Evolutionary conservation across 2,113 vertebrate species (phyloP), one percentile per base, ranked within the genome.

Genomic region (Clarias magur): DNA sequence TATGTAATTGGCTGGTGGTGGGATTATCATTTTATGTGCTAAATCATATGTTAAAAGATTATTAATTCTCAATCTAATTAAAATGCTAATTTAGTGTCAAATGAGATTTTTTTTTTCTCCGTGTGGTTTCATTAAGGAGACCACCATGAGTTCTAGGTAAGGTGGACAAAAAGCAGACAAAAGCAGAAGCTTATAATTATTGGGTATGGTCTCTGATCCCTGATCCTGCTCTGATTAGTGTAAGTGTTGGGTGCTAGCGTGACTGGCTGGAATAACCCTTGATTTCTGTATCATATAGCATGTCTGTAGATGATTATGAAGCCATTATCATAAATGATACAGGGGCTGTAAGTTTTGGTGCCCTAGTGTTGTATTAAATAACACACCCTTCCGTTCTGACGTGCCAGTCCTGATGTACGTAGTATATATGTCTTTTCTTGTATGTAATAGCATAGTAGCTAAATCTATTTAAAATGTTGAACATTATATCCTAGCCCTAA

Each of bases 21-120:
- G 91, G 91, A 94, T 93, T 94, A 95, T 91, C 90, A 93, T 93
- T 92, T 91, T 92, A 73, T 85, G 89, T 89, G 87, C 88, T 90
- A 78, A 90, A 84, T 88, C 93, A 92, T 94, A 93, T 92, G 92
- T 87, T 89, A 80, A 89, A 85, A 86, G 90, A 94, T 93, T 93
- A 92, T 92, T 90, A 86, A 88, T 93, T 93, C 91, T 91, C 89
- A 90, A 88, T 84, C 84, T 94, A 93, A 94, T 93, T 93, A 94
- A 94, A 95, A 94, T 92, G 90, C 80, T 93, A 93, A 94, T 93
- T 91, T 92, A 93, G 91, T 89, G 84, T 86, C 76, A 78, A 80
- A 80, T 72, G 65, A 82, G 13, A 82, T 53, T 83, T 89, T 87
- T 84, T 78, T 59, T 27, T 25, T 38, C 25, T 38, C 60, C 82